Evolutionary conservation across 2,888 invertebrate genomes (phyloP).

Genomic region (Drosophila borealis): DNA sequence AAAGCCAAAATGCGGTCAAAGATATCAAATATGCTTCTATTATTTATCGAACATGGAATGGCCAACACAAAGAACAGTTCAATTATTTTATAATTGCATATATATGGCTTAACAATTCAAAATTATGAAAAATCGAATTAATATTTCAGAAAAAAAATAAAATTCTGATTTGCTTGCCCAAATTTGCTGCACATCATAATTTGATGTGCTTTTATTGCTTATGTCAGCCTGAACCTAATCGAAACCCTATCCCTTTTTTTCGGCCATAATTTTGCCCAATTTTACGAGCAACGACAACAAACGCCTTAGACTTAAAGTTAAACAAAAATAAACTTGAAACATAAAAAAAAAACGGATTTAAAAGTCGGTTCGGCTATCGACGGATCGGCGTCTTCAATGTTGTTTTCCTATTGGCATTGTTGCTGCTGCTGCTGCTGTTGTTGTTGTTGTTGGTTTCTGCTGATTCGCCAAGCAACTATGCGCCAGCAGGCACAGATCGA

Average conservation of each 20-base stretch:
- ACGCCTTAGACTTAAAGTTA: slow-evolving; percentile 46
- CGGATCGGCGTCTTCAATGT: slow-evolving; percentile 34
- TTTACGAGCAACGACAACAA: slow-evolving; percentile 49
- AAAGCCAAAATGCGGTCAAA: slow-evolving; percentile 54
- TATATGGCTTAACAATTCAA: too few species aligned
- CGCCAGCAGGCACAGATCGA: slow-evolving; percentile 67
- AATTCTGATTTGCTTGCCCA: background rate
- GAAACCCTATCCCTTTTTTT: slow-evolving; percentile 7
- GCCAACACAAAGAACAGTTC: background rate
- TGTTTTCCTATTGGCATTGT: slow-evolving; percentile 1
- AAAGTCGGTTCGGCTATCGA: slow-evolving; percentile 40
- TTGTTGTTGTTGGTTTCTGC: slow-evolving; percentile 34
- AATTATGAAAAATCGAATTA: too few species aligned
- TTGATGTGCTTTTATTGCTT: slow-evolving; percentile 4
- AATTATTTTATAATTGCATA: background rate
- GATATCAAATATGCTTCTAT: slow-evolving; percentile 44
- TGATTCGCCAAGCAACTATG: slow-evolving; percentile 65
- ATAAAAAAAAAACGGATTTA: background rate
- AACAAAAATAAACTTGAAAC: slow-evolving; percentile 67
- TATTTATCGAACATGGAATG: slow-evolving; percentile 22
- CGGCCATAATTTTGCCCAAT: slow-evolving; percentile 38
- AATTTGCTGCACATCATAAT: background rate
- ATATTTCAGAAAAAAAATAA: too few species aligned
- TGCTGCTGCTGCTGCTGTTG: slow-evolving; percentile 18
- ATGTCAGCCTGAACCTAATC: background rate